These are phyloP conservation scores for Subanguina moxae DNA, from an alignment of 1,140 invertebrate species.

Conservation along the genomic window DNA sequence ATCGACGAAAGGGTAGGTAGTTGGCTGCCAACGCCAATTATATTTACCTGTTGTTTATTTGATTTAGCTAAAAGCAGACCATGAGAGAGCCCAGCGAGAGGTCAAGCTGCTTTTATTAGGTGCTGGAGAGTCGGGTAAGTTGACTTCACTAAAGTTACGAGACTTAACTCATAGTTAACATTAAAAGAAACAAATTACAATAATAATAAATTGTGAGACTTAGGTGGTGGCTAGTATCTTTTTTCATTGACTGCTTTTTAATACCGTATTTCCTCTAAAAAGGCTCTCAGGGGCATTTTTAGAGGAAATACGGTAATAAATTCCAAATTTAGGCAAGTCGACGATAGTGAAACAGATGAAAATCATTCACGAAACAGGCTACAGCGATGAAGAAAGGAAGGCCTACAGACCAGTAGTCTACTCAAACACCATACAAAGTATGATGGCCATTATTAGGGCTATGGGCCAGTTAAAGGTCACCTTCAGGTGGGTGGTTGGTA, in stretches of 20 bases:
- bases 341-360: conserved; percentile 98
- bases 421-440: conserved; percentile 80
- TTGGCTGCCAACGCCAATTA: background rate
- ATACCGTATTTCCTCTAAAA: no score
- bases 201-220: conserved; percentile 78
- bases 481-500: no score
- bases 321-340: no score
- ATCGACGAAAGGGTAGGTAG: conserved; percentile 36
- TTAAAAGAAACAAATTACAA: conserved; percentile 78
- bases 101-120: conserved; percentile 58
- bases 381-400: conserved; percentile 82
- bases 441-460: conserved; percentile 81
- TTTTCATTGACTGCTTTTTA: no score
- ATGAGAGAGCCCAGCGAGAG: conserved; percentile 32
- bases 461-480: conserved; percentile 87
- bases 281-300: no score
- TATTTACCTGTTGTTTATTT: background rate
- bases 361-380: conserved; percentile 92
- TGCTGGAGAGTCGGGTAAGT: conserved; percentile 64
- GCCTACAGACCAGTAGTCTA: conserved; percentile 88
- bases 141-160: no score
- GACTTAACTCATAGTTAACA: no score
- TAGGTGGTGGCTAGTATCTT: no score
- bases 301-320: no score
- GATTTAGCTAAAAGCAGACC: conserved; percentile 46